Evolutionary conservation across 2,888 invertebrate species (phyloP).

Genomic region (Harpalus rubripes): DNA sequence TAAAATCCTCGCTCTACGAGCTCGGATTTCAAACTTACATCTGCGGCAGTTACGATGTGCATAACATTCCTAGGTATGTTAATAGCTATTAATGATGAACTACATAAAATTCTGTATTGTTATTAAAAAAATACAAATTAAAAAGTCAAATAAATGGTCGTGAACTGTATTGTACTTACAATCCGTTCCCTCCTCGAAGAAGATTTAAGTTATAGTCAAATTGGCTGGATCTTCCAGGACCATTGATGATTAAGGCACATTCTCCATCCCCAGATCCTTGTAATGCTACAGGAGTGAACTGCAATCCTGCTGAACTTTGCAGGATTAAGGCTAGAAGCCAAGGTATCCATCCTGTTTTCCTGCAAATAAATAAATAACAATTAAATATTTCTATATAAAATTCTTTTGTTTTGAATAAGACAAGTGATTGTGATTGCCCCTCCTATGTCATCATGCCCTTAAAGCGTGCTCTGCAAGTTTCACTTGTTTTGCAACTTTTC

Average conservation of each 20-base stretch:
- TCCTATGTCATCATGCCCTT: not conserved
- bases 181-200: slow-evolving; percentile 83
- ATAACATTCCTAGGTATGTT: no score
- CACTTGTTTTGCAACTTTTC: not conserved
- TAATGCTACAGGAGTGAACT: slow-evolving; percentile 75
- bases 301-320: slow-evolving; percentile 71
- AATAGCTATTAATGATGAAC: no score
- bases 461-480: slow-evolving; percentile 1
- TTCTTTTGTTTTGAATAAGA: not conserved
- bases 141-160: no score
- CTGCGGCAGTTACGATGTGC: no score
- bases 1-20: no score
- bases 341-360: slow-evolving; percentile 61
- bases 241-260: slow-evolving; percentile 88
- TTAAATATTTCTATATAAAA: not conserved
- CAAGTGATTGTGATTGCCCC: no score
- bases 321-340: slow-evolving; percentile 44
- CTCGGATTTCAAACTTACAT: no score
- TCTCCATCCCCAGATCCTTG: slow-evolving; percentile 77
- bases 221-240: slow-evolving; percentile 88
- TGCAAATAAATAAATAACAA: slow-evolving; percentile 66
- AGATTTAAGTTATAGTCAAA: slow-evolving; percentile 93
- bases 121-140: no score
- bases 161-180: no score
- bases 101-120: no score